Evolutionary conservation across 2,797 vertebrate genomes (phyloP), one percentile per base, ranked within the genome.

Genomic region (Helostoma temminkii): DNA sequence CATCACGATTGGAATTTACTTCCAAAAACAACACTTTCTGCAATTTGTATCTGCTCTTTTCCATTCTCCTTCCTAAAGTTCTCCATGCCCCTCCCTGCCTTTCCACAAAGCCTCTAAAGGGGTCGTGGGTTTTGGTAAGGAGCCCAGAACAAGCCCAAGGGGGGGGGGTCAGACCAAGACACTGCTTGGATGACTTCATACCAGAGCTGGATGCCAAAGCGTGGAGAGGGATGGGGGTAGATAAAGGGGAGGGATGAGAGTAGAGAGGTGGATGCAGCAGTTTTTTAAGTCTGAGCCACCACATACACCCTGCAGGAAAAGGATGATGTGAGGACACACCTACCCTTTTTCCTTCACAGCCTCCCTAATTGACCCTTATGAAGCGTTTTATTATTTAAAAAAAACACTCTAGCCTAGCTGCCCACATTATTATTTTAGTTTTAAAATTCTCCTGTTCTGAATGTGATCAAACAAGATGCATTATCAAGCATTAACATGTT

Each of bases 181-280:
- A 54, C 60, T 12, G 59, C 74, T 71, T 39, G 26, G 21, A 83
- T 90, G 88, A 92, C 84, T 89, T 91, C 89, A 90, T 86, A 70
- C 65, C 57, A 79, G 69, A 80, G 68, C 75, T 76, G 74, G 77
- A 81, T 90, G 80, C 87, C 88, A 91, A 82, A 81, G 63, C 19
- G 61, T 53, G 74, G 49, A 78, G 74, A 42, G 66, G 63, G 25
- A 30, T 49, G 56, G 52, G 48, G 43, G 34, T n/a, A 43, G 30
- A 56, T 26, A 43, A 47, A 60, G 42, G 64, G 52, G 67, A 71
- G 59, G 60, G 54, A 65, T 64, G 69, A 74, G 74, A 73, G 61
- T 66, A 45, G 39, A 75, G 70, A 83, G 47, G 58, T 84, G 76
- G 74, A 74, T 74, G 61, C 14, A 78, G 55, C 50, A 66, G 37